Evolutionary conservation across 2,888 invertebrate genomes (phyloP).

Genomic region (Chirona hameri): DNA sequence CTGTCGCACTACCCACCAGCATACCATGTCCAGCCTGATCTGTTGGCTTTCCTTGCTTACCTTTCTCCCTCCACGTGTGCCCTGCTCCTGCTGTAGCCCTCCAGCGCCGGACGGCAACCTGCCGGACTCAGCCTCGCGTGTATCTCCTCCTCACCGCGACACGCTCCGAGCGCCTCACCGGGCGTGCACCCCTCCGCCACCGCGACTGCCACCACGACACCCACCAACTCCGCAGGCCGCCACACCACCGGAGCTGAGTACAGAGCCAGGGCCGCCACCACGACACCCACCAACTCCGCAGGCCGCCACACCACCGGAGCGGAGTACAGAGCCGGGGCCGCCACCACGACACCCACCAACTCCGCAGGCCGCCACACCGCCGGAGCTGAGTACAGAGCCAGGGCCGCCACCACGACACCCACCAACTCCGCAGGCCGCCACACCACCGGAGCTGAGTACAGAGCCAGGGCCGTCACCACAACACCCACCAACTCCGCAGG

Average conservation of each 20-base stretch:
- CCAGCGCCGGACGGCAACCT: neutral
- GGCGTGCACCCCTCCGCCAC: neutral
- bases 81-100: neutral
- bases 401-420: neutral
- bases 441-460: too few relatives aligned
- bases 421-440: neutral
- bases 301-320: neutral
- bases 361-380: neutral
- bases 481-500: neutral
- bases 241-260: too few relatives aligned
- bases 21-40: neutral
- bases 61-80: neutral
- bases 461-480: neutral
- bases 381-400: too few relatives aligned
- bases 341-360: neutral
- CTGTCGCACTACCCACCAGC: too few relatives aligned
- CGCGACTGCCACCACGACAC: neutral
- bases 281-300: neutral
- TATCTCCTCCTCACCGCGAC: too few relatives aligned
- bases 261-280: too few relatives aligned
- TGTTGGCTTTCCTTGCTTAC: conserved; percentile 23
- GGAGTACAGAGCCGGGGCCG: neutral
- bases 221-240: neutral
- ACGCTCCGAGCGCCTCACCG: neutral
- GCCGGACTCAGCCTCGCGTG: too few relatives aligned